Base-by-base conservation (phyloP, 2,797 vertebrate species). In the Vipera latastei region DNA sequence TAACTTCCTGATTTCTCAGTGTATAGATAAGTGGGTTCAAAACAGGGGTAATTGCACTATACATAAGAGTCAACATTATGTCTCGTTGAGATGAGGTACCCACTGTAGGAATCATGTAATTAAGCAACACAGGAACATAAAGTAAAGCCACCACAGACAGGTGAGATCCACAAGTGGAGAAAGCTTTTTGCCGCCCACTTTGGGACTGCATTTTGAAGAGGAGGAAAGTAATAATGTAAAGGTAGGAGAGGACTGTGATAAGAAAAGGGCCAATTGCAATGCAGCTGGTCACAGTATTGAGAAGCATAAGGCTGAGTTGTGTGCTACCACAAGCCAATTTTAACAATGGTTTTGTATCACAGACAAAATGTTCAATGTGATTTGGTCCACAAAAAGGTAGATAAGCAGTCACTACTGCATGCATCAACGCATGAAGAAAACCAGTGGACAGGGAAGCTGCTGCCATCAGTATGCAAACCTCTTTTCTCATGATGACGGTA, bases 1-100 rank as follows among this genome's bases (percentile, higher is more conserved):
- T 96, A 60, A 96, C 93, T 32, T 96, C 96, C 60, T 95, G 93
- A 93, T 96, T 96, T 86, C 95, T 96, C 28, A 96, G 59, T 8
- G 94, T 97, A 0, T 97, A 96, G 61, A 97, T 96, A n/a, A 96
- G 96, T 38, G 96, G 95, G 32, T 96, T 97, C 88, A 97, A 38
- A 95, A 96, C 96, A 28, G 95, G 95, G 14, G 95, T 96, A 25
- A 96, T 94, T 61, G 94, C 65, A 0, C 95, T 96, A 60, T 96
- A 96, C n/a, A 95, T 92, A 2, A 97, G 63, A 4, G 95, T 96
- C 90, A 95, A 89, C 28, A 96, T 89, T 51, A 92, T 55, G 91
- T 96, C 96, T 16, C 93, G 95, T 28, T 96, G 93, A 86, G 94
- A 94, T 22, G 95, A 92, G 56, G 94, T 94, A 86, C 95, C 91